Percentiles rank a stretch among this genome's conserved stretches.
phyloP scores from a whole-genome alignment of 2,113 vertebrate genomes.

The Picathartes gymnocephalus region DNA sequence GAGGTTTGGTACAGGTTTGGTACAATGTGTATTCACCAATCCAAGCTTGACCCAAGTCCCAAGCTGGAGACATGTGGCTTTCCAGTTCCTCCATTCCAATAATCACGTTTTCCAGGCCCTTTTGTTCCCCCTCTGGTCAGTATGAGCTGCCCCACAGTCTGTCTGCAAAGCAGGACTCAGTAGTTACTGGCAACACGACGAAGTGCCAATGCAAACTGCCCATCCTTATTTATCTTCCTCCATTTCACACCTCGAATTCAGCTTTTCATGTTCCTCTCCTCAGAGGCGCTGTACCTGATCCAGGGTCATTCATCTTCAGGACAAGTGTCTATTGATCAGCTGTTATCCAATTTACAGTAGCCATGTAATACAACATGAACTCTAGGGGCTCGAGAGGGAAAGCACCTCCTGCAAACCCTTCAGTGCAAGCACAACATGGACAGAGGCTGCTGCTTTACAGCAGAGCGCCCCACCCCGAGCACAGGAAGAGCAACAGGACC shows the following conservation, averaged over 20 bases:
- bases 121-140: not conserved
- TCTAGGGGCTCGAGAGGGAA: not conserved
- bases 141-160: not conserved
- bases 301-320: slow-evolving; percentile 9
- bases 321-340: slow-evolving; percentile 36
- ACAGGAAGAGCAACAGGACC: not conserved
- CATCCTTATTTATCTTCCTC: not conserved
- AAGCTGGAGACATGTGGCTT: not conserved
- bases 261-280: not conserved
- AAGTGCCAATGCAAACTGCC: not conserved
- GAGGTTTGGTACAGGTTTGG: not conserved
- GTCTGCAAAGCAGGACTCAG: not conserved
- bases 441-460: not conserved
- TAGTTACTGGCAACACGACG: not conserved
- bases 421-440: not conserved
- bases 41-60: not conserved
- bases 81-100: not conserved
- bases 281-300: not conserved
- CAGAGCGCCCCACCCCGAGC: not conserved
- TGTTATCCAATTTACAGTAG: slow-evolving; percentile 3
- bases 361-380: not conserved
- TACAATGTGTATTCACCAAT: not conserved
- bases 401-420: not conserved
- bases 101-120: not conserved
- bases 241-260: not conserved